A percentile compares a stretch with the other conserved stretches of the same genome.
These are phyloP conservation scores for Neria commutata DNA, from an alignment of 2,888 invertebrate genomes.

Conservation along the genomic window DNA sequence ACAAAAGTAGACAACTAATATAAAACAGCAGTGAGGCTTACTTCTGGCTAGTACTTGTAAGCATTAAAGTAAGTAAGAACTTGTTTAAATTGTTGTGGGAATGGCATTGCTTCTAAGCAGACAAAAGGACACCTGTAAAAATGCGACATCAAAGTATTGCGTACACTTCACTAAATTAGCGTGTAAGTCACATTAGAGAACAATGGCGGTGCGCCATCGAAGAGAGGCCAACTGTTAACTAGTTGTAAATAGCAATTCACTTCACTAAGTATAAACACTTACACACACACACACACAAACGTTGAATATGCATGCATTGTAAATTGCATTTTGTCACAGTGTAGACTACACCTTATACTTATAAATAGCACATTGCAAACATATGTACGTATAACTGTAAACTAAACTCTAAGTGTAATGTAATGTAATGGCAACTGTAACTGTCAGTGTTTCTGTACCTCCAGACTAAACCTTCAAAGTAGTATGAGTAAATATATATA, in stretches of 20 bases:
- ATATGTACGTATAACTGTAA: not conserved
- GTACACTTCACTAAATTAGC: slow-evolving; percentile 51
- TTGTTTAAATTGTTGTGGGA: too few relatives aligned
- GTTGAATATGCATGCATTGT: slow-evolving; percentile 9
- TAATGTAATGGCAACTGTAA: slow-evolving; percentile 9
- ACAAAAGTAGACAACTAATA: slow-evolving; percentile 5
- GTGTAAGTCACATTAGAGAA: slow-evolving; percentile 31
- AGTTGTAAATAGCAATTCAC: slow-evolving; percentile 8
- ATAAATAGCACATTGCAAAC: not conserved
- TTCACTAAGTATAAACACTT: slow-evolving; percentile 20
- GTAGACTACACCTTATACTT: slow-evolving; percentile 8
- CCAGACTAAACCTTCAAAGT: slow-evolving; percentile 43
- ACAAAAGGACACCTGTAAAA: slow-evolving; percentile 17
- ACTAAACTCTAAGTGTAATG: slow-evolving; percentile 19
- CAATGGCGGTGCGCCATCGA: slow-evolving; percentile 31
- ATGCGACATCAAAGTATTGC: slow-evolving; percentile 36
- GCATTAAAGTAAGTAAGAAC: too few relatives aligned
- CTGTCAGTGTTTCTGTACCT: slow-evolving; percentile 56
- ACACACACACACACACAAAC: not conserved
- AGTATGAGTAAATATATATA: not conserved
- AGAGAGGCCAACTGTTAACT: slow-evolving; percentile 26
- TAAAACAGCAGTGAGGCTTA: too few relatives aligned
- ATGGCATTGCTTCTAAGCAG: slow-evolving; percentile 17
- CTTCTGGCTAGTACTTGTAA: too few relatives aligned
- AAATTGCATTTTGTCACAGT: slow-evolving; percentile 6